A percentile compares a stretch with the other conserved stretches of the same genome.
Evolutionary conservation across 2,797 vertebrate genomes (phyloP).

Genomic region (Coilia nasus): DNA sequence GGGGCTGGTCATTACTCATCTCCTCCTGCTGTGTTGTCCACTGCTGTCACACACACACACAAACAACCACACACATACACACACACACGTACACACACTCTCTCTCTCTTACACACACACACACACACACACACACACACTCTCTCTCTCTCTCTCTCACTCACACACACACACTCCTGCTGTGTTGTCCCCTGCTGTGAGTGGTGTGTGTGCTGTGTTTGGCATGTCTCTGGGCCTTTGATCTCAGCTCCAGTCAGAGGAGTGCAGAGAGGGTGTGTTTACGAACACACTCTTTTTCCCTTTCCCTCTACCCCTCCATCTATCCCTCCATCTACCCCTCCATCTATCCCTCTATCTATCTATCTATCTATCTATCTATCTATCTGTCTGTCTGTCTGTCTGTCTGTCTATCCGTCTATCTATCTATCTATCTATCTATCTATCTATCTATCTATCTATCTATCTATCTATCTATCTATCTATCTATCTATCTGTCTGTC

Average conservation of each 20-base stretch:
- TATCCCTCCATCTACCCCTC: not conserved
- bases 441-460: no score
- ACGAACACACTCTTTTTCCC: not conserved
- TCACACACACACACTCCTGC: constrained; percentile 3
- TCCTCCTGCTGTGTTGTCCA: no score
- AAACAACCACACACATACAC: no score
- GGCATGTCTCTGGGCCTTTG: constrained; percentile 36
- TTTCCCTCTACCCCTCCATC: not conserved
- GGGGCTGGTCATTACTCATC: no score
- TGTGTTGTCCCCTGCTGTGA: constrained; percentile 27
- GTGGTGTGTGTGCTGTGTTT: constrained; percentile 30
- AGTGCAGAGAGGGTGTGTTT: not conserved
- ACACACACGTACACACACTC: not conserved
- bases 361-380: no score
- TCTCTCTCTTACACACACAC: not conserved
- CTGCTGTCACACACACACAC: no score
- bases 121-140: constrained; percentile 8
- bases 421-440: no score
- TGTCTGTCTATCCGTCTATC: no score
- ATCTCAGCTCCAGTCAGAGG: constrained; percentile 1
- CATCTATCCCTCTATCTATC: no score
- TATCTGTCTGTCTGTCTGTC: no score
- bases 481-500: no score
- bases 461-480: no score
- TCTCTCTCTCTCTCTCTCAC: not conserved